These are phyloP conservation scores for Holothuria leucospilota DNA, from an alignment of 53 echinoderm and acorn worm genomes.

Conservation along the genomic window DNA sequence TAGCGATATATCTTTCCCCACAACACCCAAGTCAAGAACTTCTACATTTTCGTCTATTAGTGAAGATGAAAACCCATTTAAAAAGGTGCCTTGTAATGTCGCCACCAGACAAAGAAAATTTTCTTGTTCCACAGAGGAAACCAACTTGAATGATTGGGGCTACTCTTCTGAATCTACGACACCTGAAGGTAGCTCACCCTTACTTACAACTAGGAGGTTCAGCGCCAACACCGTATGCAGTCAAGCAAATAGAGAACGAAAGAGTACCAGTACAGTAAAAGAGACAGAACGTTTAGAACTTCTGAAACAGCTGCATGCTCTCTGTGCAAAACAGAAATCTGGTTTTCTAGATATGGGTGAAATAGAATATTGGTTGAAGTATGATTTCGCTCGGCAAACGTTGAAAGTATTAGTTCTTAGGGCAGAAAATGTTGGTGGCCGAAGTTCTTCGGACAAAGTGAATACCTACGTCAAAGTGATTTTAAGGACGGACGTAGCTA, in stretches of 20 bases:
- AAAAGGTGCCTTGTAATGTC: not conserved
- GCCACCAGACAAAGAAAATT: not conserved
- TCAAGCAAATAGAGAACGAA: not conserved
- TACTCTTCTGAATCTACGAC: slow-evolving; percentile 40
- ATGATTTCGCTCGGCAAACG: slow-evolving; percentile 57
- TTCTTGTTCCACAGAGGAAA: slow-evolving; percentile 13
- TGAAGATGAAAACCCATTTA: not conserved
- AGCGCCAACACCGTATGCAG: not conserved
- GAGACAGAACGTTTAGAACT: slow-evolving; percentile 57
- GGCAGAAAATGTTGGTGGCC: slow-evolving; percentile 68
- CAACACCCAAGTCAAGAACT: slow-evolving; percentile 27
- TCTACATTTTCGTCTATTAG: slow-evolving; percentile 34
- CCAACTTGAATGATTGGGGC: not conserved
- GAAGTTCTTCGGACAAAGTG: slow-evolving; percentile 39
- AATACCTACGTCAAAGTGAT: slow-evolving; percentile 64
- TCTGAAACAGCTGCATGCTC: slow-evolving; percentile 71
- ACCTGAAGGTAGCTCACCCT: slow-evolving; percentile 21
- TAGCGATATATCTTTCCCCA: slow-evolving; percentile 1
- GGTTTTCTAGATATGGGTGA: slow-evolving; percentile 64
- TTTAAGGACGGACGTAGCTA: slow-evolving; percentile 39
- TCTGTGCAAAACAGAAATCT: slow-evolving; percentile 67
- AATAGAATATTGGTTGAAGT: slow-evolving; percentile 66
- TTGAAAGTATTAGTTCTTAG: slow-evolving; percentile 73
- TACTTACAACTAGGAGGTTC: not conserved
- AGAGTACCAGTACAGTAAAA: slow-evolving; percentile 1